Evolutionary conservation across 2,888 invertebrate species (phyloP), one percentile per base, ranked within the genome.

Genomic region (Spilarctia lutea): DNA sequence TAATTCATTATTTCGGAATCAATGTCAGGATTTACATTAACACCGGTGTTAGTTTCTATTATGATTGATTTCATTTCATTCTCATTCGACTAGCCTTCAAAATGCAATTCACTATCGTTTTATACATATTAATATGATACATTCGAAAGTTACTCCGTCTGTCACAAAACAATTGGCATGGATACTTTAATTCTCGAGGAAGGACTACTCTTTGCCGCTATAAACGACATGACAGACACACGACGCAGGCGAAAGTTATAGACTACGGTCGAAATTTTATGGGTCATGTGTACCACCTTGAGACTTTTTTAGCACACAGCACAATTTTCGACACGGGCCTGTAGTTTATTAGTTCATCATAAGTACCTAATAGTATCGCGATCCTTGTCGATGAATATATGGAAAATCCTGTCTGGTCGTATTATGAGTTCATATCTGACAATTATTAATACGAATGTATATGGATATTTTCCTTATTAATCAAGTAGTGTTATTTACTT

Each of bases 1-100:
- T 79, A 74, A 84, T 79, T 84, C 67, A 71, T 71, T 78, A 73
- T 45, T 81, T 78, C 52, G 27, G 42, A 77, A 73, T 78, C 76
- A 79, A 78, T 75, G 74, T 74, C 79, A 76, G 71, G 72, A 71
- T 65, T 66, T 76, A 74, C 56, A 69, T 65, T 39, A 68, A 76
- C 72, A 70, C 56, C n/a, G 35, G 70, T 74, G 73, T 77, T 76
- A 66, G 65, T 77, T 70, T 78, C 60, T 60, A 69, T 80, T 77
- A 56, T 76, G 67, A 67, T 74, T 75, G 68, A 72, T 79, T 75
- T 63, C 71, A 79, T 78, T 60, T 48, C 39, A 11, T 52, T 60
- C 10, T 60, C 20, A 11, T 20, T 39, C 65, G 1, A 65, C 35
- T 27, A 70, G n/a, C 18, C 60, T 71, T 71, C 30, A 35, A 35